phyloP scores from a whole-genome alignment of 2,797 vertebrate genomes.

The Peromyscus nudipes region DNA sequence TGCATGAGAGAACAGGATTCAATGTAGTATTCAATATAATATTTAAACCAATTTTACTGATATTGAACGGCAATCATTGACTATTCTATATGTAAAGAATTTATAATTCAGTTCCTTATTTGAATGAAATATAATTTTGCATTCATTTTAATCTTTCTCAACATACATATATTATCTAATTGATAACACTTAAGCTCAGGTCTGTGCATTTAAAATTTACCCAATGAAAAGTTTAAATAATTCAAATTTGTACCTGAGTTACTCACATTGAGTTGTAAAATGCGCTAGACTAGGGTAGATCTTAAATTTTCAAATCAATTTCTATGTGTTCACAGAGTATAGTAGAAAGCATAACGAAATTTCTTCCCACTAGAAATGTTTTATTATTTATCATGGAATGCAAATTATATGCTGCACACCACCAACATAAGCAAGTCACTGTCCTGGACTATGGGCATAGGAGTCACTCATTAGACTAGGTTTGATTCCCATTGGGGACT shows the following conservation, averaged over 20 bases:
- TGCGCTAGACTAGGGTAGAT: conserved; percentile 14
- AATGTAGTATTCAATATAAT: conserved; percentile 38
- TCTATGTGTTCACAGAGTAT: conserved; percentile 26
- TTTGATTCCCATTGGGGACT: not conserved
- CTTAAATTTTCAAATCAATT: conserved; percentile 77
- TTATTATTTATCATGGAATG: conserved; percentile 71
- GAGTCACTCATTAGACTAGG: conserved; percentile 49
- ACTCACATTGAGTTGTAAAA: conserved; percentile 43
- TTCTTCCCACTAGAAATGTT: conserved; percentile 26
- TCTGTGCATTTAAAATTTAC: not conserved
- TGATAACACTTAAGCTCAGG: not conserved
- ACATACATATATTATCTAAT: not conserved
- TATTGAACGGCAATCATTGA: conserved; percentile 41
- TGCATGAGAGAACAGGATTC: conserved; percentile 61
- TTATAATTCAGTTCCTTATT: not conserved
- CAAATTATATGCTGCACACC: conserved; percentile 43
- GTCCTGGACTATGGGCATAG: not conserved
- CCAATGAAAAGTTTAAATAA: conserved; percentile 50
- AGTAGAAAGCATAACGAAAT: conserved; percentile 57
- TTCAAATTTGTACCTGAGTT: not conserved
- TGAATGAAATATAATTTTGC: not conserved
- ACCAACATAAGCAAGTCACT: conserved; percentile 53
- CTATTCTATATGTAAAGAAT: not conserved
- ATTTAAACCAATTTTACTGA: conserved; percentile 60
- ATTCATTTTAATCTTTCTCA: conserved; percentile 11